A percentile compares a stretch with the other conserved stretches of the same genome.
Conservation (phyloP, 2,797 vertebrate genomes). For the Iguana delicatissima region DNA sequence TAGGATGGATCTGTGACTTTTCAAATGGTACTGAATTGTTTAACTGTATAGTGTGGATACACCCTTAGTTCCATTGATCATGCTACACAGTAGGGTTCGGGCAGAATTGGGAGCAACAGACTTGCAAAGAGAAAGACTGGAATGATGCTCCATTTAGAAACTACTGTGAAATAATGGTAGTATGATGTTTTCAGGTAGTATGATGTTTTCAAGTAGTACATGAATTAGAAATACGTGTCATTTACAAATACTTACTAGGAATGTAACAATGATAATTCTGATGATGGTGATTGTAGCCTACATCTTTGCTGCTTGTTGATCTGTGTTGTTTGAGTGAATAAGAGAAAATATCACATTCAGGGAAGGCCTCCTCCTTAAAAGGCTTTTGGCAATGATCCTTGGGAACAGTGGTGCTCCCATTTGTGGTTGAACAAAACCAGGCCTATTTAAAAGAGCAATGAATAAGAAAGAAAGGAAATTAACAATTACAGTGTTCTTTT, state of each 20-base stretch:
- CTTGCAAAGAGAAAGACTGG: not conserved
- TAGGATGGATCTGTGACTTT: no score
- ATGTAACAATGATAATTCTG: not conserved
- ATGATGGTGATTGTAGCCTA: not conserved
- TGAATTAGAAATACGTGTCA: not conserved
- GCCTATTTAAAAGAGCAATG: not conserved
- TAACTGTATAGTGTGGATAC: no score
- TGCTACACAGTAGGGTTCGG: not conserved
- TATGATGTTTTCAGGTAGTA: slow-evolving; percentile 8
- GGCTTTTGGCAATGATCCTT: no score
- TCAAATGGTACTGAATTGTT: no score
- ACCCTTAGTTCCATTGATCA: no score
- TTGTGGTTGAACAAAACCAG: no score
- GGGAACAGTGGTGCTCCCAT: no score
- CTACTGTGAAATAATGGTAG: not conserved
- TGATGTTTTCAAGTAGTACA: slow-evolving; percentile 1
- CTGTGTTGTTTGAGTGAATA: not conserved
- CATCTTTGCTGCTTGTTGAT: not conserved
- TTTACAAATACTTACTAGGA: not conserved
- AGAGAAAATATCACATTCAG: not conserved
- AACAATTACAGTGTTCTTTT: no score
- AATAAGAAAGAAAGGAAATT: not conserved
- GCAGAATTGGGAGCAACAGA: slow-evolving; percentile 3
- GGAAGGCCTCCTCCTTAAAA: no score
- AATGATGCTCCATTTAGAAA: slow-evolving; percentile 7